Percentiles rank a stretch among this genome's conserved stretches.
Conservation (phyloP, 2,113 vertebrate genomes). For the Muntiacus reevesi region DNA sequence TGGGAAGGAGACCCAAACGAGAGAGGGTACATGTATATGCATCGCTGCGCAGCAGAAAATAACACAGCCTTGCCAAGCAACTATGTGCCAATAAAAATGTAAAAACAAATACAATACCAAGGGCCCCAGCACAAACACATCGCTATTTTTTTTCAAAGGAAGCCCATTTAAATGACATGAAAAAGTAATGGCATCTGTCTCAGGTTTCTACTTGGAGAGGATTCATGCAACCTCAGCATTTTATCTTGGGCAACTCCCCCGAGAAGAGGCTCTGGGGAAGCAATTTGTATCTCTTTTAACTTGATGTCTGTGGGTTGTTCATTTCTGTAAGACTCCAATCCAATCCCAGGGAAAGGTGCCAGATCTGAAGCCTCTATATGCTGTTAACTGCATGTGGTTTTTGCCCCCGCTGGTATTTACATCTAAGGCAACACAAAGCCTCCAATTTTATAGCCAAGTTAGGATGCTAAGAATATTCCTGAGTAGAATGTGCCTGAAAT, state of each 20-base stretch:
- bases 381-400: slow-evolving; percentile 29
- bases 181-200: slow-evolving; percentile 67
- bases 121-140: slow-evolving; percentile 55
- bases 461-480: not conserved
- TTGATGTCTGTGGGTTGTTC: slow-evolving; percentile 74
- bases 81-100: not conserved
- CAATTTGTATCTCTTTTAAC: slow-evolving; percentile 81
- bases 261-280: slow-evolving; percentile 76
- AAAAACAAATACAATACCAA: slow-evolving; percentile 46
- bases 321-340: slow-evolving; percentile 56
- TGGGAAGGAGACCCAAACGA: not conserved
- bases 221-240: slow-evolving; percentile 74
- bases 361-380: slow-evolving; percentile 56
- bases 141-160: slow-evolving; percentile 73
- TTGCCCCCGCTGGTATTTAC: slow-evolving; percentile 13
- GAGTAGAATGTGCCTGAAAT: slow-evolving; percentile 39
- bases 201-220: slow-evolving; percentile 74
- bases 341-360: slow-evolving; percentile 47
- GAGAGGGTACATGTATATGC: not conserved
- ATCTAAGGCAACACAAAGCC: slow-evolving; percentile 39
- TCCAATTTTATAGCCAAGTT: slow-evolving; percentile 33
- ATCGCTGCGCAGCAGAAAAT: not conserved
- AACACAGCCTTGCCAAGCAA: not conserved
- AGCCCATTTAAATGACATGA: slow-evolving; percentile 68
- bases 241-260: slow-evolving; percentile 61